Base-by-base conservation (phyloP, 2,113 vertebrate genomes). In the Cygnus buccinator region DNA sequence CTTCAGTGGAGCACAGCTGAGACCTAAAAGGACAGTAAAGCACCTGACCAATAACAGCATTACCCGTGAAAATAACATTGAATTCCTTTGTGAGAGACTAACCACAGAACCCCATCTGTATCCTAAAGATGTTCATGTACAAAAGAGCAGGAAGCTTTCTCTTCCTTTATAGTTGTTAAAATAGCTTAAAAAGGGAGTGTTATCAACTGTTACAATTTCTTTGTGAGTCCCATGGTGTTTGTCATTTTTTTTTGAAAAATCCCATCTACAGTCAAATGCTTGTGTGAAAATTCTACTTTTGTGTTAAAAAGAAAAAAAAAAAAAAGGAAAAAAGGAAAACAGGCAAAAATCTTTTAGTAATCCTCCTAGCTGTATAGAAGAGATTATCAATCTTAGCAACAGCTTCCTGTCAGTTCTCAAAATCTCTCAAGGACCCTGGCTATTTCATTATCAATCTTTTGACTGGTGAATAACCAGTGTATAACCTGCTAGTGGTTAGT, bases 401-500 rank as follows among this genome's bases (percentile, higher is more conserved):
- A 87, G 23, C 57, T 61, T 52, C 6, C 20, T 84, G 48, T 91
- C 77, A 82, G 2, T 75, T 94, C 43, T 89, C 61, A 75, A 63
- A 65, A 52, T 91, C 70, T 92, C 73, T 84, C 33, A 75, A 84
- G 77, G 66, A 78, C 77, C 23, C 2, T 7, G 18, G 48, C 29
- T 91, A 54, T 94, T 94, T 94, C 35, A 57, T 94, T 89, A 76
- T 65, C 66, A 75, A 41, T 33, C 41, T 87, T 94, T 75, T 87
- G 70, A 84, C 4, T 68, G 61, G 52, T 59, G 33, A 68, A 35
- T 35, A 35, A 35, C 35, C 35, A 35, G 6, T 31, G 2, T 67
- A 26, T 89, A 23, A 78, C 58, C 22, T 55, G 37, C 1, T 12
- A 20, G 61, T 84, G 44, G 43, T 91, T 89, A 81, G n/a, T 33